Percentiles rank a stretch among this genome's conserved stretches.
phyloP scores from a whole-genome alignment of 2,888 invertebrate species.

The Brachylomia viminalis region DNA sequence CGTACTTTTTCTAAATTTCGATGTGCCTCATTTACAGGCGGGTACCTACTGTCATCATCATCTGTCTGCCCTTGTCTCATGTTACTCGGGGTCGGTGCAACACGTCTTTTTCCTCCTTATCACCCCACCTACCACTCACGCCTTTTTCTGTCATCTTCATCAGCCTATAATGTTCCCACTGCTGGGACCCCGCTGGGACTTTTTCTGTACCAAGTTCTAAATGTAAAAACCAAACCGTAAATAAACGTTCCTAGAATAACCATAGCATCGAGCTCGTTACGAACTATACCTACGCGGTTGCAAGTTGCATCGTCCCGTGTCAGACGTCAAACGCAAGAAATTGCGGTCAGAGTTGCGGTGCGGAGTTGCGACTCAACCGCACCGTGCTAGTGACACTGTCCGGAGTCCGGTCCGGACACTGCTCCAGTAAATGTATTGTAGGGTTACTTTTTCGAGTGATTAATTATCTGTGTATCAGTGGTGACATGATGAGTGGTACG shows the following conservation, averaged over 20 bases:
- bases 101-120: neutral
- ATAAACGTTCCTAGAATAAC: neutral
- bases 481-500: neutral
- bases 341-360: slow-evolving; percentile 67
- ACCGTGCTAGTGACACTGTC: slow-evolving; percentile 60
- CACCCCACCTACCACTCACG: too few species aligned
- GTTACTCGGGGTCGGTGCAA: neutral
- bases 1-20: neutral
- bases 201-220: neutral
- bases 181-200: too few species aligned
- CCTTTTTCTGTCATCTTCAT: too few species aligned
- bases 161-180: too few species aligned
- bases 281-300: slow-evolving; percentile 28
- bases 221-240: neutral
- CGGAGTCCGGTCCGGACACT: slow-evolving; percentile 28
- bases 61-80: neutral
- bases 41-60: neutral
- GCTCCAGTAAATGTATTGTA: slow-evolving; percentile 37
- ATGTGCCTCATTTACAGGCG: neutral
- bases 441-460: slow-evolving; percentile 15
- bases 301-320: slow-evolving; percentile 51
- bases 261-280: slow-evolving; percentile 5
- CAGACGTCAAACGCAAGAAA: slow-evolving; percentile 69
- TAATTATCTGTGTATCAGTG: slow-evolving; percentile 9
- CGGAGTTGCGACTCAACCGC: slow-evolving; percentile 56